These are phyloP conservation scores for Hypercompe scribonia DNA, from an alignment of 2,888 invertebrate species.

Conservation along the genomic window DNA sequence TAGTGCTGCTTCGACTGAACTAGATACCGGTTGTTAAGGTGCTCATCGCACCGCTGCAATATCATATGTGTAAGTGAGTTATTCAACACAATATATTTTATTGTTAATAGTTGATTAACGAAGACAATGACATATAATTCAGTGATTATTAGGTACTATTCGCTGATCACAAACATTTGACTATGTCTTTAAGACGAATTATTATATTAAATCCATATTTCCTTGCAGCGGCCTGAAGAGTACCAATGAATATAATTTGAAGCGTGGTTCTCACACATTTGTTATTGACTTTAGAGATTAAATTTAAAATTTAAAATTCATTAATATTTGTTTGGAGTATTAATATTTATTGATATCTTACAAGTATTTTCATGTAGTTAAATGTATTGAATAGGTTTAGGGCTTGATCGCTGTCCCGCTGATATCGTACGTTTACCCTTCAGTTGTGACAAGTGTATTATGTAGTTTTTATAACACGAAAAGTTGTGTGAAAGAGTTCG, in stretches of 20 bases:
- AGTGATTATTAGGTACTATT: neutral
- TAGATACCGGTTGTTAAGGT: slow-evolving; percentile 25
- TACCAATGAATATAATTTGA: slow-evolving; percentile 11
- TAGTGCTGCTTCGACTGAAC: slow-evolving; percentile 40
- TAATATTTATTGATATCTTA: slow-evolving; percentile 21
- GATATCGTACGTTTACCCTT: slow-evolving; percentile 17
- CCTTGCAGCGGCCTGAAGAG: neutral
- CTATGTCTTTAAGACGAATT: neutral
- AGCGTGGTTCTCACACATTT: slow-evolving; percentile 19
- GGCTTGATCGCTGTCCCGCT: slow-evolving; percentile 29
- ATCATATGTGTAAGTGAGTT: slow-evolving; percentile 3
- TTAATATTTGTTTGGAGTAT: slow-evolving; percentile 30
- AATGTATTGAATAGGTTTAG: slow-evolving; percentile 36
- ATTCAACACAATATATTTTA: neutral
- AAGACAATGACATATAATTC: neutral
- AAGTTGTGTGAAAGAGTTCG: slow-evolving; percentile 13
- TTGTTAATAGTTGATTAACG: slow-evolving; percentile 25
- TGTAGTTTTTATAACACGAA: slow-evolving; percentile 37
- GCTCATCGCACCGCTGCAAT: slow-evolving; percentile 32
- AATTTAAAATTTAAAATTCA: slow-evolving; percentile 28
- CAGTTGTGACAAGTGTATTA: slow-evolving; percentile 15
- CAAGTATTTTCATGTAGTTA: slow-evolving; percentile 32
- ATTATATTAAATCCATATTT: neutral
- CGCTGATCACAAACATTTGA: neutral
- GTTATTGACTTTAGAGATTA: slow-evolving; percentile 33